Conservation (phyloP, 2,888 invertebrate species). For the Drosophila buzzatii region DNA sequence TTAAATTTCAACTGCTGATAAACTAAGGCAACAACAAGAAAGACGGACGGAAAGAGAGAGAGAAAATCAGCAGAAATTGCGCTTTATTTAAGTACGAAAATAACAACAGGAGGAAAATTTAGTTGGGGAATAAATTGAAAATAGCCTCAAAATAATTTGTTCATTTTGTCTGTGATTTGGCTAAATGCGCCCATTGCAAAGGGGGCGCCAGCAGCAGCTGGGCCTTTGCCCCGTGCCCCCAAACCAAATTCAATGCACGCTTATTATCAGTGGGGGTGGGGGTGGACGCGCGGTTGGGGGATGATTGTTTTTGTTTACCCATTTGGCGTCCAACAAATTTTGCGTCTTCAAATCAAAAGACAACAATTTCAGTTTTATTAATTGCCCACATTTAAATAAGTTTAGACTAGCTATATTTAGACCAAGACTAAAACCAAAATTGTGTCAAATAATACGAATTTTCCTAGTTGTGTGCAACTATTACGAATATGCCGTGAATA, state of each 20-base stretch:
- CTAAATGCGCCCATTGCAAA: constrained; percentile 57
- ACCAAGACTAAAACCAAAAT: constrained; percentile 5
- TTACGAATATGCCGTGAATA: neutral
- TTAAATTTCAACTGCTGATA: constrained; percentile 78
- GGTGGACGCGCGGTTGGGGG: neutral
- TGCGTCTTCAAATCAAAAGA: constrained; percentile 65
- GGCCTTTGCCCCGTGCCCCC: neutral
- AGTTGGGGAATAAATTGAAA: constrained; percentile 57
- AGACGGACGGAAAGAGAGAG: neutral
- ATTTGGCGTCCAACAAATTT: constrained; percentile 64
- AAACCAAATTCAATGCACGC: neutral
- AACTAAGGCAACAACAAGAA: constrained; percentile 47
- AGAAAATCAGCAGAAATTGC: constrained; percentile 61
- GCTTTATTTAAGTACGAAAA: constrained; percentile 79
- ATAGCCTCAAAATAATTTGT: constrained; percentile 60
- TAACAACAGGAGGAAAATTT: constrained; percentile 59
- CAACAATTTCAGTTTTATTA: constrained; percentile 48
- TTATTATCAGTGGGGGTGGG: neutral
- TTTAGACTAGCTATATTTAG: constrained; percentile 27
- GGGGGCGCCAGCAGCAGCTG: constrained; percentile 14
- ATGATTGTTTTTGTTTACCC: constrained; percentile 57
- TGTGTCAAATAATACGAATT: neutral
- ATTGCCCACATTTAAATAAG: constrained; percentile 49
- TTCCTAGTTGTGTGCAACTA: neutral
- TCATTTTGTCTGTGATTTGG: constrained; percentile 45